A percentile compares a stretch with the other conserved stretches of the same genome.
phyloP scores from a whole-genome alignment of 2,797 vertebrate species.

The Centropyge bicolor region DNA sequence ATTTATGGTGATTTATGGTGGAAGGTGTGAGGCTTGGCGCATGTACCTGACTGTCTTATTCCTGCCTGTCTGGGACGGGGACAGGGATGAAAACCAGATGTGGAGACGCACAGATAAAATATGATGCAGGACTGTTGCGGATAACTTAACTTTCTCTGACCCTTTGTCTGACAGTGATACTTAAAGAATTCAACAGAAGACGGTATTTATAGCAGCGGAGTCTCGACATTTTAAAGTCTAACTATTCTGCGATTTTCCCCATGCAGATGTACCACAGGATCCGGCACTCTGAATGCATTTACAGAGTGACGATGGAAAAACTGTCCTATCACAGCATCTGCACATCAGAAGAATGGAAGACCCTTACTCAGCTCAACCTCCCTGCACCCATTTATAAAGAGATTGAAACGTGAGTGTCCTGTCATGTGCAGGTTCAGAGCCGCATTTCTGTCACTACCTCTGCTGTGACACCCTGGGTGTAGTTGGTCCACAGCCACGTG shows the following conservation, averaged over 20 bases:
- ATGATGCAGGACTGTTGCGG: conserved; percentile 38
- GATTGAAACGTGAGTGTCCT: conserved; percentile 90
- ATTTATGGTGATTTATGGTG: conserved; percentile 68
- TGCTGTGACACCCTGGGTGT: conserved; percentile 26
- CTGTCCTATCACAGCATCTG: conserved; percentile 99
- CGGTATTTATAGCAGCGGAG: conserved; percentile 30
- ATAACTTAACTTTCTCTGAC: conserved; percentile 47
- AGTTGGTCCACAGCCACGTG: conserved; percentile 23
- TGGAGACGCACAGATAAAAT: conserved; percentile 51
- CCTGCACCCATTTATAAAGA: conserved; percentile 94
- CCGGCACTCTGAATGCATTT: conserved; percentile 99
- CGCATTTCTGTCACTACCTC: conserved; percentile 12
- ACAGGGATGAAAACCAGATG: conserved; percentile 72
- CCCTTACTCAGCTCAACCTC: conserved; percentile 92
- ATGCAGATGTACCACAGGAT: conserved; percentile 98
- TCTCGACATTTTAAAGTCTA: conserved; percentile 44
- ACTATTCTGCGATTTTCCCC: conserved; percentile 34
- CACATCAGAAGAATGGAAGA: conserved; percentile 97
- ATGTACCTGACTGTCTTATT: conserved; percentile 53
- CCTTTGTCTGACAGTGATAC: conserved; percentile 38
- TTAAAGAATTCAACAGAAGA: conserved; percentile 40
- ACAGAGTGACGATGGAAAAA: conserved; percentile 99
- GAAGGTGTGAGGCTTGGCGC: conserved; percentile 60
- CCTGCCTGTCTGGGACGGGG: conserved; percentile 51
- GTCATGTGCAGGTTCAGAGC: background rate